Evolutionary conservation across 2,888 invertebrate genomes (phyloP), one percentile per base, ranked within the genome.

Genomic region (Chrysolina americana): DNA sequence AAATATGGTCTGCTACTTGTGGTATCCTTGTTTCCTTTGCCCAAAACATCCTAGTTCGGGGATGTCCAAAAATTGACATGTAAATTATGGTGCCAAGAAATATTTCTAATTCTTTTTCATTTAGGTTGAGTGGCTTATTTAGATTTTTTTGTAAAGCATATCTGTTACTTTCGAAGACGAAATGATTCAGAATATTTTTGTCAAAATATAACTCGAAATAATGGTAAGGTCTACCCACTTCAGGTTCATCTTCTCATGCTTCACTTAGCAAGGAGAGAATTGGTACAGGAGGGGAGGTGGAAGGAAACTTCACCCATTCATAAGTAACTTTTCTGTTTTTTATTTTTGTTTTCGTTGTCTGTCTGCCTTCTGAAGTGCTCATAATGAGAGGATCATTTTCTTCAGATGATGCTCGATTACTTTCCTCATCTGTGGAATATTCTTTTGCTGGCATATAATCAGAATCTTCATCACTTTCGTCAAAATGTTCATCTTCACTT

Each of bases 21-120:
- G 48, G 2, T 21, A 62, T 36, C 41, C 41, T 41, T 36, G 23
- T 41, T 28, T 36, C 59, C 13, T 41, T 41, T n/a, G 65, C 41
- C 65, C 71, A 71, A 65, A 65, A 65, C 41, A 71, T 23, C n/a
- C 71, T 50, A 13, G 41, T 41, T 53, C 65, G 28, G 15, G 65
- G 59, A 2, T 65, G 65, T 41, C 70, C 70, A 70, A 74, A 74
- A 65, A 74, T 66, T 65, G 63, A 70, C 74, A 74, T 66, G 53
- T 73, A 64, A 68, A 73, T 69, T 23, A 66, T 48, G 36, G 66
- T 66, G 23, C 69, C 73, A 28, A 74, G 47, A 65, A 70, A 70
- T 50, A 44, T 69, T 65, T 70, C 62, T 11, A 70, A 8, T 47
- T 70, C 65, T 47, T 41, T 8, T 41, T 41, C 36, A 21, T 44